Conservation (phyloP, 2,797 vertebrate genomes). For the Miichthys miiuy region DNA sequence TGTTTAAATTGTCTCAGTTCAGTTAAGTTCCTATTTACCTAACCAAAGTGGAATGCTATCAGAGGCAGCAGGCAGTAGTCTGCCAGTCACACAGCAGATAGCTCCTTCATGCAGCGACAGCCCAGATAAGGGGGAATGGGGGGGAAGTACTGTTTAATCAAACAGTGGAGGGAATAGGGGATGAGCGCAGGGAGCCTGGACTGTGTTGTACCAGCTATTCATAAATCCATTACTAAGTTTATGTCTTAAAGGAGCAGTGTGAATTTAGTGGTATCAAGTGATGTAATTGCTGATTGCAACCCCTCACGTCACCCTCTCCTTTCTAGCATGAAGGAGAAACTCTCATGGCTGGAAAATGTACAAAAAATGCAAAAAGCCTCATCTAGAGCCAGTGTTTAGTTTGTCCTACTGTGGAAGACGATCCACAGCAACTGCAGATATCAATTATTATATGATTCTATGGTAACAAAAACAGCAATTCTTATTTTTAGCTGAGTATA, state of each 20-base stretch:
- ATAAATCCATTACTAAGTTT: slow-evolving; percentile 30
- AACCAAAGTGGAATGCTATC: slow-evolving; percentile 79
- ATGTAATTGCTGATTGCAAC: too few relatives aligned
- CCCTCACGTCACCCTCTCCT: too few relatives aligned
- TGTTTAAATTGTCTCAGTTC: slow-evolving; percentile 86
- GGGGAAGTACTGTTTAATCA: slow-evolving; percentile 71
- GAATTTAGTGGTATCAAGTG: too few relatives aligned
- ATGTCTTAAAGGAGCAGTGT: background rate
- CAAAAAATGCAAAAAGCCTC: too few relatives aligned
- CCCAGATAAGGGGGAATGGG: slow-evolving; percentile 66
- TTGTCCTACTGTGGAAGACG: too few relatives aligned
- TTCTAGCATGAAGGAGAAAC: too few relatives aligned
- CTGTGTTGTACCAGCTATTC: slow-evolving; percentile 31
- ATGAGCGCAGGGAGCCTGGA: slow-evolving; percentile 43
- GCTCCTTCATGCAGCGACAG: slow-evolving; percentile 79
- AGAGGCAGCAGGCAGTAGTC: slow-evolving; percentile 74
- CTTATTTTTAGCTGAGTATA: too few relatives aligned
- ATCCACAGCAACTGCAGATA: too few relatives aligned
- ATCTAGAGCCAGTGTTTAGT: too few relatives aligned
- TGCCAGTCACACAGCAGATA: slow-evolving; percentile 79
- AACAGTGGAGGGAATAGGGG: slow-evolving; percentile 61
- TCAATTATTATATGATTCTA: too few relatives aligned
- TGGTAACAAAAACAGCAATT: too few relatives aligned
- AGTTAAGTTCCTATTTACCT: slow-evolving; percentile 84
- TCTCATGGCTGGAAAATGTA: too few relatives aligned